Evolutionary conservation across 1,140 invertebrate genomes (phyloP), one percentile per base, ranked within the genome.

Genomic region (Pissodes strobi): DNA sequence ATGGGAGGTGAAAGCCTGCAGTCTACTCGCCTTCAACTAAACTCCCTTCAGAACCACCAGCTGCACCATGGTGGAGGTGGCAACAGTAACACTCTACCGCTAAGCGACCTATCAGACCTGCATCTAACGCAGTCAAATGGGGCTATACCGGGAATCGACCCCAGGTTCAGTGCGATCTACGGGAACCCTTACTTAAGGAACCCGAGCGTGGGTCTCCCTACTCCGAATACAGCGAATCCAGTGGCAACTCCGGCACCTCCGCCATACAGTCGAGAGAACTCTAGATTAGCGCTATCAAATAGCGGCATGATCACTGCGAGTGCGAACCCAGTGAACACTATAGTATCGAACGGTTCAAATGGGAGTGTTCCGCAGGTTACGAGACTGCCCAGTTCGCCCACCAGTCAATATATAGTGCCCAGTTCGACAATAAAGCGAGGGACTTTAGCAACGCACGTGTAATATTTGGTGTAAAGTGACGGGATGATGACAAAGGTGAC

Each of bases 141-240:
- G 71, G 76, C 83, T 76, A 74, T 84, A 76, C 74, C 88, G 5
- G 88, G 34, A 22, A 90, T 93, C 49, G 92, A 95, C 74, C 91
- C 92, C 8, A 82, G 91, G 59, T 95, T 91, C 74, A 91, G 90
- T 17, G 93, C 92, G 18, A 89, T 90, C 3, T 95, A 94, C 74
- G 92, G 92, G 48, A 94, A 71, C 80, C 92, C 92, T 0, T 93
- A 93, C 77, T 81, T 94, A 61, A 83, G 91, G 74, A 86, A 82
- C 41, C 79, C 82, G 58, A 81, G 72, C 52, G 79, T 80, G 57
- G 74, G 76, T 55, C 70, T 77, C 64, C 78, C 78, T 53, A 78
- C 78, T 58, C 76, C 74, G 5, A 87, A 88, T 71, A 87, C 88
- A 18, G 88, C 89, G 2, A 89, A 89, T 78, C 88, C 89, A 2